A percentile compares a stretch with the other conserved stretches of the same genome.
These are phyloP conservation scores for Zaprionus ghesquierei DNA, from an alignment of 1,140 invertebrate species.

Conservation along the genomic window DNA sequence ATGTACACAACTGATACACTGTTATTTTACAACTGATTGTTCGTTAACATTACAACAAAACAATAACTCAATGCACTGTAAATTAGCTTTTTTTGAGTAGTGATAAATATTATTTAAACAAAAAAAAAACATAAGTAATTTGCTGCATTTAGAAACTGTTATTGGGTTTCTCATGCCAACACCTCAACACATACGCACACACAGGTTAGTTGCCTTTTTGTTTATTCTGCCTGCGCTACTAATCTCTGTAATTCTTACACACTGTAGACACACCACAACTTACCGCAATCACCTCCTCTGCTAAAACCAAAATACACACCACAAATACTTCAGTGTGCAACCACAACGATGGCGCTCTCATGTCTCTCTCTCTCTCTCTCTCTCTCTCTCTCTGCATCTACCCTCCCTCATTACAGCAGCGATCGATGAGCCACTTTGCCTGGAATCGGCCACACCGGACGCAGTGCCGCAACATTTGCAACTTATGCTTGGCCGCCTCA, in stretches of 20 bases:
- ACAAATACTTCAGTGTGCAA: neutral
- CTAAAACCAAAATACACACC: slow-evolving; percentile 9
- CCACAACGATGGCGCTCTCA: slow-evolving; percentile 16
- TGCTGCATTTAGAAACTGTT: slow-evolving; percentile 9
- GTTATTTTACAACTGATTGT: neutral
- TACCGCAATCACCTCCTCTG: slow-evolving; percentile 2
- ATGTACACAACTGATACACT: neutral
- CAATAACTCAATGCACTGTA: neutral
- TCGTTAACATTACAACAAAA: neutral
- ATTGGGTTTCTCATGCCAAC: slow-evolving; percentile 16
- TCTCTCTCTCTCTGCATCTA: neutral
- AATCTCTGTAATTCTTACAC: slow-evolving; percentile 35
- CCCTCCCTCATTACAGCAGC: slow-evolving; percentile 62
- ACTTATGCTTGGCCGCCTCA: slow-evolving; percentile 34
- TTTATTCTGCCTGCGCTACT: slow-evolving; percentile 19
- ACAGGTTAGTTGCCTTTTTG: slow-evolving; percentile 25
- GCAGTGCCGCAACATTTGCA: slow-evolving; percentile 53
- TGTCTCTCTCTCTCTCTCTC: neutral
- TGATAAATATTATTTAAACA: neutral
- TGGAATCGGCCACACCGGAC: slow-evolving; percentile 53
- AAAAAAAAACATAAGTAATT: neutral
- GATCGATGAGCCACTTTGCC: slow-evolving; percentile 36
- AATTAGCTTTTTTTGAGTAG: neutral
- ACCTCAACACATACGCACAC: slow-evolving; percentile 9
- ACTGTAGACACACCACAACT: slow-evolving; percentile 15